Evolutionary conservation across 1,140 invertebrate species (phyloP).

Genomic region (Bombyx mori): DNA sequence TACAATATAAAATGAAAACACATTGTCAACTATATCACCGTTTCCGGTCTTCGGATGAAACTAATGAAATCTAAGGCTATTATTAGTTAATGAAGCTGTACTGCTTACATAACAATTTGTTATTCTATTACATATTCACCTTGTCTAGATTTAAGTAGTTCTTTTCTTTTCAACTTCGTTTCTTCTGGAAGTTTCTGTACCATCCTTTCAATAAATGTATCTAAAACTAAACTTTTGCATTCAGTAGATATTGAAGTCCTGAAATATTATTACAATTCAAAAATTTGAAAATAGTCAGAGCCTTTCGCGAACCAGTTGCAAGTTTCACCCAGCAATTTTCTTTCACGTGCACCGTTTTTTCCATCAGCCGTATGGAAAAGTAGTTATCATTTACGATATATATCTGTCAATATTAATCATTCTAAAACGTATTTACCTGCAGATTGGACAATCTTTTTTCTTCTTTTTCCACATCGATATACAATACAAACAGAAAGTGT

Average conservation of each 20-base stretch:
- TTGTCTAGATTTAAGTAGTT: constrained; percentile 69
- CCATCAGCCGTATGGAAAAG: background rate
- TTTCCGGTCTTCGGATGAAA: background rate
- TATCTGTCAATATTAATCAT: background rate
- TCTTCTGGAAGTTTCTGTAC: constrained; percentile 72
- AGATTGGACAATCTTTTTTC: constrained; percentile 82
- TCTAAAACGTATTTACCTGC: constrained; percentile 54
- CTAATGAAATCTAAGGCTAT: background rate
- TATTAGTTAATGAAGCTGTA: constrained; percentile 34
- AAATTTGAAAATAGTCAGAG: background rate
- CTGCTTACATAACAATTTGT: constrained; percentile 22
- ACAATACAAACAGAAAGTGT: constrained; percentile 84
- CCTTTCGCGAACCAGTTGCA: no score
- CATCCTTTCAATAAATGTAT: constrained; percentile 78
- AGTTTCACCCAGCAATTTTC: no score
- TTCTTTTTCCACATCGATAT: constrained; percentile 82
- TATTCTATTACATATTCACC: constrained; percentile 35
- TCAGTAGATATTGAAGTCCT: constrained; percentile 66
- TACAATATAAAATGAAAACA: background rate
- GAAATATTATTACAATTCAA: constrained; percentile 18
- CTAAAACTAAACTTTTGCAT: constrained; percentile 71
- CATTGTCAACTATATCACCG: background rate
- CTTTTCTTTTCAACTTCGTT: constrained; percentile 62
- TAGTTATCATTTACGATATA: background rate
- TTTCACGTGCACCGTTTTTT: no score